Conservation (phyloP, 2,888 invertebrate species). For the Theodoxus fluviatilis region DNA sequence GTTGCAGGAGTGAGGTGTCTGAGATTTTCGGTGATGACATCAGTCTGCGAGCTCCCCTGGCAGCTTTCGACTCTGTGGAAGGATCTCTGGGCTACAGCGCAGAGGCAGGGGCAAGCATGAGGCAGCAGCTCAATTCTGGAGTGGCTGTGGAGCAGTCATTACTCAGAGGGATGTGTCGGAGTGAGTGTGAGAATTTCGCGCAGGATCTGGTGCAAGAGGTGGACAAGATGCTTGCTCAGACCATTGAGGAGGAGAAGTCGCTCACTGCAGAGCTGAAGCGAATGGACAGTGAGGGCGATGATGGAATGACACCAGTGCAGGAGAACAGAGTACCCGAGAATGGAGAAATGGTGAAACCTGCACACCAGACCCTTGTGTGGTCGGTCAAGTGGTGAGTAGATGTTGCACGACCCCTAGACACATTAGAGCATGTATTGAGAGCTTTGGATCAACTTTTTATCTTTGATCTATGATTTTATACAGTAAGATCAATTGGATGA, state of each 20-base stretch:
- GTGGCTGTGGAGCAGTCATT: neutral
- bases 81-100: slow-evolving; percentile 35
- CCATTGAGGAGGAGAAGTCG: neutral
- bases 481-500: too few species aligned
- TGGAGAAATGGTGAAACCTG: too few species aligned
- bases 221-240: neutral
- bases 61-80: slow-evolving; percentile 51
- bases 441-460: too few species aligned
- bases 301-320: neutral
- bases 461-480: too few species aligned
- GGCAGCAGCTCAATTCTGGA: slow-evolving; percentile 28
- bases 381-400: too few species aligned
- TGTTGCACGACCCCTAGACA: too few species aligned
- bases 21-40: slow-evolving; percentile 47
- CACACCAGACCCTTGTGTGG: too few species aligned
- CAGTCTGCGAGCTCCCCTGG: slow-evolving; percentile 47
- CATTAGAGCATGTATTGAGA: too few species aligned
- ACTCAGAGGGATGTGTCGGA: slow-evolving; percentile 24
- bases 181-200: slow-evolving; percentile 30
- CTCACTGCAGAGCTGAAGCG: neutral
- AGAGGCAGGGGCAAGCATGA: neutral
- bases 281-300: neutral
- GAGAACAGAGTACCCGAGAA: neutral
- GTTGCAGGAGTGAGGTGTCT: slow-evolving; percentile 46
- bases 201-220: neutral